Percentiles rank a stretch among this genome's conserved stretches.
Evolutionary conservation across 2,888 invertebrate species (phyloP).

Genomic region (Drosophila kanekoi): DNA sequence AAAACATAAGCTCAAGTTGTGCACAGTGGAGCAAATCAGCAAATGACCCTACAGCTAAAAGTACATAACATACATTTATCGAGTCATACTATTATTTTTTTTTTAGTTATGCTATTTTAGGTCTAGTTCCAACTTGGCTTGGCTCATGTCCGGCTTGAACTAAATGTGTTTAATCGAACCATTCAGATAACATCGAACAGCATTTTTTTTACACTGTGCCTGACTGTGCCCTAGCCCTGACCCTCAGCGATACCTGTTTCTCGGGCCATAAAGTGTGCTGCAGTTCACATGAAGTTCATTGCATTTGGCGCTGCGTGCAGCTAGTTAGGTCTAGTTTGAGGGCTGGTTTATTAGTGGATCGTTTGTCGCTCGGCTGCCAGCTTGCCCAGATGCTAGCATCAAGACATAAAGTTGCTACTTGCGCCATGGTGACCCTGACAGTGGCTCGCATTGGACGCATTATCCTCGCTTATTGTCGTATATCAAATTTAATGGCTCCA

Average conservation of each 20-base stretch:
- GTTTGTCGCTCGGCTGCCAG: not conserved
- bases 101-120: too few species aligned
- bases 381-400: not conserved
- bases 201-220: too few species aligned
- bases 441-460: constrained; percentile 42
- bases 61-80: too few species aligned
- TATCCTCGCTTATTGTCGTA: constrained; percentile 77
- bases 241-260: not conserved
- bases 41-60: too few species aligned
- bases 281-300: constrained; percentile 41
- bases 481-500: constrained; percentile 74
- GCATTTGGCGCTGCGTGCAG: constrained; percentile 3
- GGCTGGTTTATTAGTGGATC: constrained; percentile 25
- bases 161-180: too few species aligned
- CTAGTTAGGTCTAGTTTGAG: constrained; percentile 18
- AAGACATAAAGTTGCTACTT: constrained; percentile 41
- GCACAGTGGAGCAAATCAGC: not conserved
- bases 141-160: too few species aligned
- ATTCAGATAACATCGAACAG: too few species aligned
- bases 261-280: constrained; percentile 10
- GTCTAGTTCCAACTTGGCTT: too few species aligned
- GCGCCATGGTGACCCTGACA: constrained; percentile 13
- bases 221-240: too few species aligned
- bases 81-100: too few species aligned
- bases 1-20: not conserved